Evolutionary conservation across 2,797 vertebrate species (phyloP).

Genomic region (Megaceryle alcyon): DNA sequence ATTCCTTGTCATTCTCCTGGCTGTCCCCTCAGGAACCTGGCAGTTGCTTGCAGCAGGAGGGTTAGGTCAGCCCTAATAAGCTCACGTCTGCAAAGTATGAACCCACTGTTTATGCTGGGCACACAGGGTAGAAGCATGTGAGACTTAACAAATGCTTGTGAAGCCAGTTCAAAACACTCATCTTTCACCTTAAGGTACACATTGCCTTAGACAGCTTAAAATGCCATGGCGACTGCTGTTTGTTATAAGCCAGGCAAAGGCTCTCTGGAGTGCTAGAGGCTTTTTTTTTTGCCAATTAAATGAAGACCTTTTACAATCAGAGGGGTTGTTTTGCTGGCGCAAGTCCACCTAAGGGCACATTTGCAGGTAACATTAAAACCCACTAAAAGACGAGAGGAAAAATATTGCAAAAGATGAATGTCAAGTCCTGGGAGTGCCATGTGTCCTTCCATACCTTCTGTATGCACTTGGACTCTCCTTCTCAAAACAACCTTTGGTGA

Average conservation of each 20-base stretch:
- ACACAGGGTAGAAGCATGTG: neutral
- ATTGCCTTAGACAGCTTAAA: slow-evolving; percentile 1
- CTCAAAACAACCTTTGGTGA: neutral
- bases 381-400: neutral
- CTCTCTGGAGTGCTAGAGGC: neutral
- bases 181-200: slow-evolving; percentile 15
- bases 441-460: neutral
- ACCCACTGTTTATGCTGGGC: neutral
- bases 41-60: neutral
- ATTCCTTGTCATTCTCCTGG: neutral
- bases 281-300: neutral
- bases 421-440: neutral
- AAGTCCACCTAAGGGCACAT: neutral
- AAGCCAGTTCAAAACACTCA: neutral
- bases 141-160: neutral
- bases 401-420: neutral
- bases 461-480: neutral
- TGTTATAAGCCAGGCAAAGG: neutral
- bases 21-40: neutral
- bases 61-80: neutral
- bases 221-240: neutral
- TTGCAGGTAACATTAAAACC: neutral
- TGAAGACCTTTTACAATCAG: neutral
- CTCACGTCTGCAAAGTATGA: neutral
- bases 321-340: neutral